These are phyloP conservation scores for Drosophila mimetica DNA, from an alignment of 2,888 invertebrate genomes.

Conservation along the genomic window DNA sequence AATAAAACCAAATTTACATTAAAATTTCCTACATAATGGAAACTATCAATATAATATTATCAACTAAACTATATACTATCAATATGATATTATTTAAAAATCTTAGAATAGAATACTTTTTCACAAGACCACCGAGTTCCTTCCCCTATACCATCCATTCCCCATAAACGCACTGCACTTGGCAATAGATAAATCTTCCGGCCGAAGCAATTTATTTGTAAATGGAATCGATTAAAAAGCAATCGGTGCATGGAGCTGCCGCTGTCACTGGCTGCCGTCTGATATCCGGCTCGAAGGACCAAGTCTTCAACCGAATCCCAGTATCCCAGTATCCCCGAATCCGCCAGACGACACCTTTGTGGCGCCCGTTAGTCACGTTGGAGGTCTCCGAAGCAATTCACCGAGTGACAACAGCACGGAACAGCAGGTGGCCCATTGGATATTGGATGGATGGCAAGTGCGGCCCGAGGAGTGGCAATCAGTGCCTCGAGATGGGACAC, in stretches of 20 bases:
- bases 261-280: constrained; percentile 48
- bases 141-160: background rate
- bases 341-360: constrained; percentile 75
- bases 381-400: constrained; percentile 74
- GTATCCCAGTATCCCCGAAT: constrained; percentile 12
- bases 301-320: background rate
- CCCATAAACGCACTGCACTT: constrained; percentile 17
- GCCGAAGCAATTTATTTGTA: constrained; percentile 84
- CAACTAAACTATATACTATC: no score
- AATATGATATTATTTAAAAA: no score
- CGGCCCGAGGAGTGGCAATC: constrained; percentile 36
- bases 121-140: no score
- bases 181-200: constrained; percentile 69
- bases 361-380: constrained; percentile 75
- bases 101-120: no score
- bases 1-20: no score
- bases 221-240: constrained; percentile 85
- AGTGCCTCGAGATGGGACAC: constrained; percentile 24
- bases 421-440: constrained; percentile 62
- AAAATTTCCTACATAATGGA: no score
- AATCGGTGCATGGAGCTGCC: constrained; percentile 72
- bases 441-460: constrained; percentile 1
- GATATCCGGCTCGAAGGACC: constrained; percentile 12
- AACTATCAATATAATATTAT: no score
- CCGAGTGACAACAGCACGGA: constrained; percentile 76